Conservation (phyloP, 30 jellyfish, hydroid and myxozoan genomes). For the Aurelia sp. region DNA sequence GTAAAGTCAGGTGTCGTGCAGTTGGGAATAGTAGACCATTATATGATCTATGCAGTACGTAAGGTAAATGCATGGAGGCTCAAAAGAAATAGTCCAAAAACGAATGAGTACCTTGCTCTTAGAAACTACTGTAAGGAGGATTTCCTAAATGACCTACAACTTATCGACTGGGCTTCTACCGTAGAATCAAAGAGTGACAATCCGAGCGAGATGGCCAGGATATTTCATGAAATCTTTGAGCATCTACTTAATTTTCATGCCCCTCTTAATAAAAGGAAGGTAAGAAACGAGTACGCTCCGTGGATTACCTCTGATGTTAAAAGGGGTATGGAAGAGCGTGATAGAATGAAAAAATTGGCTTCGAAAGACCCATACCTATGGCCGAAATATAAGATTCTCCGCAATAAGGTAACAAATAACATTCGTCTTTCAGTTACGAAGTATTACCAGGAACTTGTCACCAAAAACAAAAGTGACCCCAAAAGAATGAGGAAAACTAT, state of each 20-base stretch:
- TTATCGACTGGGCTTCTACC: conserved; percentile 13
- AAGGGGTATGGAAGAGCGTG: too few relatives aligned
- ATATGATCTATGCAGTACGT: too few relatives aligned
- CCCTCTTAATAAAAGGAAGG: conserved; percentile 10
- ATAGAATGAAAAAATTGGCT: background rate
- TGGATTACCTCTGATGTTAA: too few relatives aligned
- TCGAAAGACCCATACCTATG: too few relatives aligned
- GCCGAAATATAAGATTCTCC: too few relatives aligned
- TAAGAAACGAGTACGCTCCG: background rate
- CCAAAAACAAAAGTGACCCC: too few relatives aligned
- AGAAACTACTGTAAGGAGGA: conserved; percentile 10
- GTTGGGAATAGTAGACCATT: background rate
- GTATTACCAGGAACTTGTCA: too few relatives aligned
- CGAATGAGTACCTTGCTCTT: background rate
- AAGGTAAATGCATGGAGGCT: too few relatives aligned
- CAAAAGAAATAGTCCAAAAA: background rate
- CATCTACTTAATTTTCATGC: background rate
- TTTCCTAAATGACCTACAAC: conserved; percentile 2
- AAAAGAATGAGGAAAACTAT: too few relatives aligned
- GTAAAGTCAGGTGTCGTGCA: background rate
- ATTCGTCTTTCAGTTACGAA: too few relatives aligned
- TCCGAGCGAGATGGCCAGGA: background rate
- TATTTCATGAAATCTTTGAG: conserved; percentile 6
- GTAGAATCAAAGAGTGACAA: background rate
- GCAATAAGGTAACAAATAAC: too few relatives aligned